Conservation (phyloP, 1,140 invertebrate species). For the Cydia pomonella region DNA sequence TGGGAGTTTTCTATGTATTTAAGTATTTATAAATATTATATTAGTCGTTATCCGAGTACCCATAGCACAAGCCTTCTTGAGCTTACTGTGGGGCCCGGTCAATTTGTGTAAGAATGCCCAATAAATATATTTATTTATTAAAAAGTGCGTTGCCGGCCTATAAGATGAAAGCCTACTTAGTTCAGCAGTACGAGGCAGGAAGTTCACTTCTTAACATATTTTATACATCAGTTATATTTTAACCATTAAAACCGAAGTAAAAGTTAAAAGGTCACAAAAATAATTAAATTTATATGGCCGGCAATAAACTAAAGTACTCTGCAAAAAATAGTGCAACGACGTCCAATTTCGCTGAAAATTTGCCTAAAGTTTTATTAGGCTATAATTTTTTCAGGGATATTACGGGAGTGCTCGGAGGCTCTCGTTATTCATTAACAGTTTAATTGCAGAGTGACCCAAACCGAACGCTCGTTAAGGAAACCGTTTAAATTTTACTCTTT, state of each 20-base stretch:
- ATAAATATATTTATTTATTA: no score
- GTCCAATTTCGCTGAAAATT: background rate
- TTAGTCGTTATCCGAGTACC: no score
- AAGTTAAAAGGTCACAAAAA: background rate
- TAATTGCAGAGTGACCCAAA: slow-evolving; percentile 33
- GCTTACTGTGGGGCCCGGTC: no score
- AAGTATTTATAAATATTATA: no score
- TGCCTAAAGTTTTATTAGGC: slow-evolving; percentile 1
- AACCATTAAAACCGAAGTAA: background rate
- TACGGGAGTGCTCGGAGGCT: background rate
- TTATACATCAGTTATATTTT: no score
- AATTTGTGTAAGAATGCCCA: no score
- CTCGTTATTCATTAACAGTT: slow-evolving; percentile 36
- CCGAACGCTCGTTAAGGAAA: slow-evolving; percentile 35
- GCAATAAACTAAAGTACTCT: background rate
- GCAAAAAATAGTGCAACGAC: background rate
- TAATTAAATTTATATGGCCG: background rate
- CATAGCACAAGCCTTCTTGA: no score
- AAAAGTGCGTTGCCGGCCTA: no score
- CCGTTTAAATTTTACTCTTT: slow-evolving; percentile 36
- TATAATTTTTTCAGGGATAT: slow-evolving; percentile 12
- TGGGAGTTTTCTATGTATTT: no score
- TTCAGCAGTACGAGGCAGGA: no score
- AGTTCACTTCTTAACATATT: no score
- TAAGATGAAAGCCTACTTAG: no score